phyloP scores from a whole-genome alignment of 2,113 vertebrate species.

The Microcebus jonahi region DNA sequence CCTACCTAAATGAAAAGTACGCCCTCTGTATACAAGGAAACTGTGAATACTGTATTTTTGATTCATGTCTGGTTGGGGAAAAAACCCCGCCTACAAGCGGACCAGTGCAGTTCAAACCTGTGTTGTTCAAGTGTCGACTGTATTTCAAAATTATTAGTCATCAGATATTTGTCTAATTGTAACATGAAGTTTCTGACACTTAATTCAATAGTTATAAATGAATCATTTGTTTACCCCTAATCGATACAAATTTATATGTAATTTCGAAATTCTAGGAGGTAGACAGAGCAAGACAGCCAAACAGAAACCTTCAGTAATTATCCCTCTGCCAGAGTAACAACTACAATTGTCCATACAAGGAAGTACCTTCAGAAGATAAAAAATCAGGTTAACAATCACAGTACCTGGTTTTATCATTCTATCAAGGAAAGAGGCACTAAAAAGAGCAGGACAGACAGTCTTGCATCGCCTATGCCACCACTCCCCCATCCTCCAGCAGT shows the following conservation, averaged over 20 bases:
- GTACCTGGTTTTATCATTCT: too few species aligned
- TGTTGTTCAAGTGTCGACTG: neutral
- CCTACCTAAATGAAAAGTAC: neutral
- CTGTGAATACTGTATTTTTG: neutral
- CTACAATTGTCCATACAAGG: too few species aligned
- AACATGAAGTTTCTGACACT: conserved; percentile 17
- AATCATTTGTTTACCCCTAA: neutral
- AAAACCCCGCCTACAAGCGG: neutral
- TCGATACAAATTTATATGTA: neutral
- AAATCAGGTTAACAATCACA: too few species aligned
- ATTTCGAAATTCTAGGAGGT: neutral
- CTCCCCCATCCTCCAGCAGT: too few species aligned
- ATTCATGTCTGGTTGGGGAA: neutral
- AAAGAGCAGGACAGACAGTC: too few species aligned
- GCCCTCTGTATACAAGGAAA: neutral
- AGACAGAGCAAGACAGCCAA: too few species aligned
- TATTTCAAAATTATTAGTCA: neutral
- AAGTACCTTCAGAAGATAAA: too few species aligned
- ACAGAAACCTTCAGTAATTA: too few species aligned
- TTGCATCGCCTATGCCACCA: too few species aligned
- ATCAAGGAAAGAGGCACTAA: too few species aligned
- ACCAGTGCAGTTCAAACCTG: neutral
- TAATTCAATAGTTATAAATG: neutral
- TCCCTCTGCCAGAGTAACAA: too few species aligned
- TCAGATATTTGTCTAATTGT: neutral